Base-by-base conservation (phyloP, 2,888 invertebrate genomes). In the Volucella inflata region DNA sequence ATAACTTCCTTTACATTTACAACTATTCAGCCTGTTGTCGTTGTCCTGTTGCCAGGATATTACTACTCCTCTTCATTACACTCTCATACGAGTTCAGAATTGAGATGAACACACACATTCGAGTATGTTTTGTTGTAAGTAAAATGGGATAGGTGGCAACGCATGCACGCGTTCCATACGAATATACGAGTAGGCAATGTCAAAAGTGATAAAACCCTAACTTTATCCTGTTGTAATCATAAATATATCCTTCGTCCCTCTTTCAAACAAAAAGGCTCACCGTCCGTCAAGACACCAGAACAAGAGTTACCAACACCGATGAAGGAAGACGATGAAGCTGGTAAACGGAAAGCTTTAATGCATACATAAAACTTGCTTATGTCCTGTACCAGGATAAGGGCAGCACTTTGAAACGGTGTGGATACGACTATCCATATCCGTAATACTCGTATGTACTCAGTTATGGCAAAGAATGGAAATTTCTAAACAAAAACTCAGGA, bases 161-260 rank as follows among this genome's bases (percentile, higher is more conserved):
- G 78, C 77, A 83, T 79, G 83, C 62, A 78, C 57, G 83, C 68
- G 59, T 65, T 59, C 57, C 68, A 8, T 40, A 57, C 21, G 2
- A 21, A 4, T 21, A 21, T 21, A 30, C 30, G 30, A 30, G 30
- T 64, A 70, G 83, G 70, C 74, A 75, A 84, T 75, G 84, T 80
- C 70, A 76, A 84, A 80, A 84, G 80, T 80, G 84, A 84, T 84
- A 84, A 84, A 84, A 71, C 79, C 75, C 84, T 71, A 80, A 84
- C 84, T 84, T 79, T 84, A 84, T 84, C 84, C 84, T 71, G 84
- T 84, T 84, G 84, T 84, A 76, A 80, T 84, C 84, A 84, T 84
- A 84, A 84, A 84, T 76, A 80, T 79, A 53, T 75, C 74, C 70
- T 44, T 46, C 50, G 67, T 48, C 51, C 16, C 21, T 53, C 53